A percentile compares a stretch with the other conserved stretches of the same genome.
These are phyloP conservation scores for Salticus scenicus DNA, from an alignment of 2,888 invertebrate species.

Conservation along the genomic window DNA sequence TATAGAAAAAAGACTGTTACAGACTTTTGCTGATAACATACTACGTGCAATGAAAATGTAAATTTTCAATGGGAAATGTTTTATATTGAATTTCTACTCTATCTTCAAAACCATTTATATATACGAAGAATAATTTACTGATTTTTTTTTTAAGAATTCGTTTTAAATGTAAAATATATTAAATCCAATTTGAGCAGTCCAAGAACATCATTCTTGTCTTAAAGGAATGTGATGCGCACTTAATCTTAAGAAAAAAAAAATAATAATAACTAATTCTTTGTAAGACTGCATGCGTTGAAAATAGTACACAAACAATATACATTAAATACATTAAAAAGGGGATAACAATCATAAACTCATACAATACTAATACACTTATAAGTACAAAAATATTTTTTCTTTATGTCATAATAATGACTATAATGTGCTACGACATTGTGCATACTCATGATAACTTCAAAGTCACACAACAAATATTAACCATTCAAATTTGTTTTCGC, in stretches of 20 bases:
- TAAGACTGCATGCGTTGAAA: not conserved
- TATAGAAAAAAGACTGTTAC: no score
- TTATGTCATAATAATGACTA: not conserved
- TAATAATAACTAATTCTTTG: no score
- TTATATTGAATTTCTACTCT: no score
- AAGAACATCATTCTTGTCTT: not conserved
- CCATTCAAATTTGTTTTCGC: not conserved
- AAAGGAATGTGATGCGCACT: no score
- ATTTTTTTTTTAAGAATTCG: no score
- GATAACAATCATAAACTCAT: conserved; percentile 10
- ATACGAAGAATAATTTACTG: no score
- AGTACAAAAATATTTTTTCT: conserved; percentile 15
- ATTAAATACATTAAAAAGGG: not conserved
- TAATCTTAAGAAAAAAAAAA: not conserved
- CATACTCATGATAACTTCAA: not conserved
- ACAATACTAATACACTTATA: not conserved
- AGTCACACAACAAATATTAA: not conserved
- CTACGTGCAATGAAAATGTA: no score
- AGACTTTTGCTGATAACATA: no score
- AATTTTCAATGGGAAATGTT: no score
- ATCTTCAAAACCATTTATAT: no score
- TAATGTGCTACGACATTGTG: not conserved
- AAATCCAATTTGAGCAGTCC: not conserved
- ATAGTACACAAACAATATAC: not conserved
- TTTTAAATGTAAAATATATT: not conserved